Evolutionary conservation across 2,113 vertebrate genomes (phyloP).

Genomic region (Gopherus evgoodei): DNA sequence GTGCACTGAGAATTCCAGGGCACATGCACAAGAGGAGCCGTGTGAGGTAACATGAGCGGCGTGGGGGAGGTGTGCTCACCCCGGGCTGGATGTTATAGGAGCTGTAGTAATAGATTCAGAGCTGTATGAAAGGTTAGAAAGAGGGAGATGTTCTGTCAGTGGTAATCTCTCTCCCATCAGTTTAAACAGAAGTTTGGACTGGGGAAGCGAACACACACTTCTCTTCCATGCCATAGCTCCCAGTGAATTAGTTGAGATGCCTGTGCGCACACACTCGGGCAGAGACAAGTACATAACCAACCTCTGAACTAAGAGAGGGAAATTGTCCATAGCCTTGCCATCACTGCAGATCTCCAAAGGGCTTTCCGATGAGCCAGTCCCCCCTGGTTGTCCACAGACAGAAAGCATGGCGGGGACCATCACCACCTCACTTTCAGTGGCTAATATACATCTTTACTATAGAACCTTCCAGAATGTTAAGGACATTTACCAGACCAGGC

Average conservation of each 20-base stretch:
- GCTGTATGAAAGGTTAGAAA: slow-evolving; percentile 1
- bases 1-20: background rate
- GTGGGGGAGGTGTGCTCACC: background rate
- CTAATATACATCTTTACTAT: background rate
- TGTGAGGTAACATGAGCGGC: slow-evolving; percentile 44
- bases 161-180: background rate
- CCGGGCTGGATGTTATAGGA: background rate
- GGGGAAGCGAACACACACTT: background rate
- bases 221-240: background rate
- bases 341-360: background rate
- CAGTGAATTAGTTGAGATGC: background rate
- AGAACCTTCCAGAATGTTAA: background rate
- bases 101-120: slow-evolving; percentile 45
- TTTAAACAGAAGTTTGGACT: background rate
- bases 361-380: background rate
- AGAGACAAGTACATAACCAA: background rate
- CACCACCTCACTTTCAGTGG: background rate
- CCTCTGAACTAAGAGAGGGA: background rate
- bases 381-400: background rate
- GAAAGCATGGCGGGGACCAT: background rate
- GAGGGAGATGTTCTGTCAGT: background rate
- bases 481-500: background rate
- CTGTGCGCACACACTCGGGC: rapidly evolving
- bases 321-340: background rate
- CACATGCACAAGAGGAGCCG: background rate